Base-by-base conservation (phyloP, 2,113 vertebrate species). In the Calyptommatus sinebrachiatus region DNA sequence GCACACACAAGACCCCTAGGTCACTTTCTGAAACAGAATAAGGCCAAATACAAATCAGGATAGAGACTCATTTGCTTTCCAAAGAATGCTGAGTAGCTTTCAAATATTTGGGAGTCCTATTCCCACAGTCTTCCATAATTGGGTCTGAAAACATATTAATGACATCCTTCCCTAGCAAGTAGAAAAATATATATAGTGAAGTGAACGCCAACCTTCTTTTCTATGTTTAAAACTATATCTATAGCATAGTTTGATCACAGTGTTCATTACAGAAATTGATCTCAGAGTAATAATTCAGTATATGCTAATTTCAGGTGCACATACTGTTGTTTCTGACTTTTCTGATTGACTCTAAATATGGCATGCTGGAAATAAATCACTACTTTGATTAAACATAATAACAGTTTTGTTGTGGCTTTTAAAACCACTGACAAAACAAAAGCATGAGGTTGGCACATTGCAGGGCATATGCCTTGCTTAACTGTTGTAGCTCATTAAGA, bases 371-470 rank as follows among this genome's bases (percentile, higher is more conserved):
- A 73, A 50, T 73, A 73, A 73, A 60, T 57, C 71, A 73, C 50
- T 53, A 11, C 50, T 73, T 60, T 73, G 71, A 73, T 60, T 29
- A 60, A 31, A 73, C 57, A 18, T 73, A 73, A 73, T 73, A 48
- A 73, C 57, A 11, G 71, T 60, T 60, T 57, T 73, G 28, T 60
- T 73, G 50, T 73, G 29, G 48, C 29, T 60, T 73, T 21, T 28
- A 10, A 31, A 22, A 22, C 31, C 50, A 28, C 29, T 60, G 50
- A n/a, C 71, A 73, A 73, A 60, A 73, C 18, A 35, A 73, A 73
- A 60, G 71, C 50, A 35, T 57, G 29, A 35, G 50, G n/a, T 31
- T 22, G 18, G 18, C n/a, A 11, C 28, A 35, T 31, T 26, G 22
- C 28, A 24, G 31, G 71, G n/a, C 46, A 72, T 29, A 14, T 60